These are phyloP conservation scores for Pseudochirops cupreus DNA, from an alignment of 2,797 vertebrate genomes.

Conservation along the genomic window DNA sequence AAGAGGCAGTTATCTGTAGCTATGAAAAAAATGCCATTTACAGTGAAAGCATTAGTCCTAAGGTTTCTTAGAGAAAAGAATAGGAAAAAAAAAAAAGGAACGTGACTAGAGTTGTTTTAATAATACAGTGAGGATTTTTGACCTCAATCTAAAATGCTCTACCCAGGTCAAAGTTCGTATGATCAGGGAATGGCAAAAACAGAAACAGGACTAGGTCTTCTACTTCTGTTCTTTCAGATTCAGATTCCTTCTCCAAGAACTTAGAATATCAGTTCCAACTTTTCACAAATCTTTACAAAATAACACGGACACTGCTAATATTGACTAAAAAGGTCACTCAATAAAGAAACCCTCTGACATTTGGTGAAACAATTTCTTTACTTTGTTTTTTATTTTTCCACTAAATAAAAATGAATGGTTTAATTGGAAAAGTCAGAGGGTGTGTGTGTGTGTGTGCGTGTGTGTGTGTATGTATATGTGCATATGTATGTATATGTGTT, in stretches of 20 bases:
- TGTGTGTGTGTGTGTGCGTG: no score
- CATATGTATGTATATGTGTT: no score
- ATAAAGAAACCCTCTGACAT: not conserved
- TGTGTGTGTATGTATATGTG: rapidly evolving
- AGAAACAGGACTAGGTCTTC: not conserved
- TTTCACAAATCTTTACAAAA: not conserved
- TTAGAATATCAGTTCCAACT: not conserved
- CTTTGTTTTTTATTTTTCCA: not conserved
- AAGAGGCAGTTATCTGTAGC: not conserved
- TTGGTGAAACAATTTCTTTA: not conserved
- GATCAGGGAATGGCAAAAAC: not conserved
- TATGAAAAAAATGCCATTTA: not conserved
- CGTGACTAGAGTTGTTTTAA: not conserved
- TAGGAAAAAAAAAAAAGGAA: not conserved
- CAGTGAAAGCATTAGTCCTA: not conserved
- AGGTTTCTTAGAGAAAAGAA: not conserved
- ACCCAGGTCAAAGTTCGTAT: not conserved
- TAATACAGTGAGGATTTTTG: not conserved
- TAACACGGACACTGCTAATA: not conserved
- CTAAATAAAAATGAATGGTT: not conserved
- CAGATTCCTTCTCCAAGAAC: not conserved
- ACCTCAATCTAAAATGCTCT: not conserved
- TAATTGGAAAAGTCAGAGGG: not conserved
- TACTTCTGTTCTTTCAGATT: not conserved
- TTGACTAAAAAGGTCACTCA: not conserved